A percentile compares a stretch with the other conserved stretches of the same genome.
Conservation (phyloP, 1,140 invertebrate genomes). For the Hypsibius dujardini region DNA sequence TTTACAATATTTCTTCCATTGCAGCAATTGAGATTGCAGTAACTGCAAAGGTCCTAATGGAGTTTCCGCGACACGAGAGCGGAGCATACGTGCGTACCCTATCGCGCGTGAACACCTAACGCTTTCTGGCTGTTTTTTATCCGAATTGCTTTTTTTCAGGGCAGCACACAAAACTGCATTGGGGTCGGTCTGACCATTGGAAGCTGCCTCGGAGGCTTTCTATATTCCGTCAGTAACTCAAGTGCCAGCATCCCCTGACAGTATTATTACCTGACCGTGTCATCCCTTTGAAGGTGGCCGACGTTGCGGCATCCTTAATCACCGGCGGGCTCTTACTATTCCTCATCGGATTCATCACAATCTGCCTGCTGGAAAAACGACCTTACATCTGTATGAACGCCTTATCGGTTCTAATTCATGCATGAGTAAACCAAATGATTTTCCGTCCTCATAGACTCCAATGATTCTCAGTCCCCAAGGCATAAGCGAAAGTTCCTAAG, state of each 20-base stretch:
- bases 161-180: background rate
- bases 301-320: slow-evolving; percentile 6
- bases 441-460: background rate
- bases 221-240: background rate
- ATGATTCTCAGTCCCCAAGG: background rate
- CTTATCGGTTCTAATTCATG: background rate
- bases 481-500: background rate
- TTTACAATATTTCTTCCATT: background rate
- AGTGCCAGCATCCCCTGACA: background rate
- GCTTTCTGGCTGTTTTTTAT: too few relatives aligned
- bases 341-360: background rate
- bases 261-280: background rate
- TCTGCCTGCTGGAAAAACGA: background rate
- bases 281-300: background rate
- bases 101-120: too few relatives aligned
- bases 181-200: slow-evolving; percentile 6
- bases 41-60: background rate
- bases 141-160: slow-evolving; percentile 8
- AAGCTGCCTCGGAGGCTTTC: background rate
- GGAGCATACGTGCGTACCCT: background rate
- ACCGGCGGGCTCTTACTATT: background rate
- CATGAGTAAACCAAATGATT: background rate
- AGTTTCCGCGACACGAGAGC: background rate
- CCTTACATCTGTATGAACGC: background rate
- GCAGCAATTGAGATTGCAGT: background rate